Evolutionary conservation across 2,888 invertebrate species (phyloP).

Genomic region (Amblyjoppa proteus): DNA sequence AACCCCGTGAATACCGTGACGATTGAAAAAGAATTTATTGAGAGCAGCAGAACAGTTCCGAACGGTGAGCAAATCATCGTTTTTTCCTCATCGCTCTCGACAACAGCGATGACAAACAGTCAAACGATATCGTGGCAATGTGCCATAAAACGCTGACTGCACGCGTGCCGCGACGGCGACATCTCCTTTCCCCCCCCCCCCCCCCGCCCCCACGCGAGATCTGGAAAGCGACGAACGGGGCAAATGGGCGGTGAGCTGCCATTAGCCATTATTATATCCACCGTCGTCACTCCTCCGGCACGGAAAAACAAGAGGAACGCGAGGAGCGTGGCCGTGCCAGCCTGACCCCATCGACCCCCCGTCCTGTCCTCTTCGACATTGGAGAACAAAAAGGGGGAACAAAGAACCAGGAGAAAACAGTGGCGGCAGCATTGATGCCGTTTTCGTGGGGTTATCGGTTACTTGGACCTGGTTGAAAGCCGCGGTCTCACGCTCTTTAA

Average conservation of each 20-base stretch:
- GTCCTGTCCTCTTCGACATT: slow-evolving; percentile 24
- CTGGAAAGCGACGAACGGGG: slow-evolving; percentile 26
- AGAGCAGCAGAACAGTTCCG: neutral
- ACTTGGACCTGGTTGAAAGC: slow-evolving; percentile 12
- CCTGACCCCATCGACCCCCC: slow-evolving; percentile 13
- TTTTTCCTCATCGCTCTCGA: slow-evolving; percentile 6
- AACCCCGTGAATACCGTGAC: neutral
- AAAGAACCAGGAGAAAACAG: neutral
- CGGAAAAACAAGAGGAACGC: slow-evolving; percentile 20
- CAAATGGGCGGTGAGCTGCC: slow-evolving; percentile 41
- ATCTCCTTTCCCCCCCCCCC: slow-evolving; percentile 42
- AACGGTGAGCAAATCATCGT: neutral
- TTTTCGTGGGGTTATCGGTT: slow-evolving; percentile 24
- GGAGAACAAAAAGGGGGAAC: slow-evolving; percentile 1
- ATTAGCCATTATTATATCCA: slow-evolving; percentile 65
- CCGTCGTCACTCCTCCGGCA: slow-evolving; percentile 31
- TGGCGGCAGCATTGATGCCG: neutral
- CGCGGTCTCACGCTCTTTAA: slow-evolving; percentile 31
- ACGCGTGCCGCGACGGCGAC: slow-evolving; percentile 54
- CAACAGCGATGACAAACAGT: slow-evolving; percentile 61
- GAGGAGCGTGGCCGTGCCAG: slow-evolving; percentile 46
- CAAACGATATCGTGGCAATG: slow-evolving; percentile 65
- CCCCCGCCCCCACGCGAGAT: neutral
- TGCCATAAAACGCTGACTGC: slow-evolving; percentile 56
- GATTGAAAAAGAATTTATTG: neutral